phyloP scores from a whole-genome alignment of 2,888 invertebrate species.

The Drosophila macrospina region DNA sequence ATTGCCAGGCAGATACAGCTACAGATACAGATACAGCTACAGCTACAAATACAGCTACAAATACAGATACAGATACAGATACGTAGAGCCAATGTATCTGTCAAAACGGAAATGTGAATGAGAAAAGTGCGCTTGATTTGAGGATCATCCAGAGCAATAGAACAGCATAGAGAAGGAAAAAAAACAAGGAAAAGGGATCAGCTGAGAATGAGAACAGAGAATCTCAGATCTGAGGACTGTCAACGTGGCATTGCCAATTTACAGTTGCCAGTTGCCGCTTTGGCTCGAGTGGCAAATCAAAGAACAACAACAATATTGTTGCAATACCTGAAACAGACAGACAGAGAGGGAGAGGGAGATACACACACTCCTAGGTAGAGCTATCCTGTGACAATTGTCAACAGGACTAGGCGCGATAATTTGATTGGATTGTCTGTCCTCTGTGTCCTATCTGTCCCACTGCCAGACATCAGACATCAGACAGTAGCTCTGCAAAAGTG shows the following conservation, averaged over 20 bases:
- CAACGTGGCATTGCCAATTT: slow-evolving; percentile 51
- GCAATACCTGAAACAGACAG: slow-evolving; percentile 67
- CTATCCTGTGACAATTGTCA: slow-evolving; percentile 63
- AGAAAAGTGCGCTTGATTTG: slow-evolving; percentile 78
- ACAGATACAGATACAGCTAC: slow-evolving; percentile 25
- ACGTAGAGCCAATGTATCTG: slow-evolving; percentile 74
- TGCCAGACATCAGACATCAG: slow-evolving; percentile 29
- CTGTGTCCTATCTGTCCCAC: slow-evolving; percentile 15
- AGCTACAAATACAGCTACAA: slow-evolving; percentile 23
- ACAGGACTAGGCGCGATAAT: slow-evolving; percentile 82
- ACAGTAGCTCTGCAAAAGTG: slow-evolving; percentile 50
- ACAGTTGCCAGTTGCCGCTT: slow-evolving; percentile 37
- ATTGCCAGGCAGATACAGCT: slow-evolving; percentile 58
- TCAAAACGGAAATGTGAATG: slow-evolving; percentile 76
- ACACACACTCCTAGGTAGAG: slow-evolving; percentile 35
- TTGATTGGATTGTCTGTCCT: slow-evolving; percentile 84
- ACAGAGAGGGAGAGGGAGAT: slow-evolving; percentile 12
- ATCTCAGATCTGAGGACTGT: slow-evolving; percentile 24
- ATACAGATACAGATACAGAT: slow-evolving; percentile 29
- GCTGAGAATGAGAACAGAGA: slow-evolving; percentile 13
- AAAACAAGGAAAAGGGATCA: slow-evolving; percentile 52
- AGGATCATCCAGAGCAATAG: slow-evolving; percentile 70
- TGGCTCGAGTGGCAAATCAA: slow-evolving; percentile 70
- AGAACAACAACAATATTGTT: slow-evolving; percentile 56
- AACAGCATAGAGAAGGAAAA: slow-evolving; percentile 30